Evolutionary conservation across 2,797 vertebrate genomes (phyloP).

Genomic region (Staurois parvus): DNA sequence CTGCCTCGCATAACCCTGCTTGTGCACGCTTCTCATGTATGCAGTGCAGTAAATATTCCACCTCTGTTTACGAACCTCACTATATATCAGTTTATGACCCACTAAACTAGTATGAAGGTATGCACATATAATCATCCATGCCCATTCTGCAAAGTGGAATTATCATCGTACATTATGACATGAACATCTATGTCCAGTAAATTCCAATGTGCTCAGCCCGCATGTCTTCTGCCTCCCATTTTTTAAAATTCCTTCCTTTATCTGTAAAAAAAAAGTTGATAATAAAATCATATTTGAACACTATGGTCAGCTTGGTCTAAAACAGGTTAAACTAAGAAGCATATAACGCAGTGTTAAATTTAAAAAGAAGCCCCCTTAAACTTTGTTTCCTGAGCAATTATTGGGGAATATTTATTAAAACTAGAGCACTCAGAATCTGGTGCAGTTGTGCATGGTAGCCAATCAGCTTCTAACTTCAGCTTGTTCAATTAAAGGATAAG

Average conservation of each 20-base stretch:
- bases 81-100: conserved; percentile 10
- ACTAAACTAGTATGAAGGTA: neutral
- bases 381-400: too few relatives aligned
- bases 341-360: too few relatives aligned
- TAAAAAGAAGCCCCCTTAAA: too few relatives aligned
- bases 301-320: too few relatives aligned
- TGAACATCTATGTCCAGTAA: neutral
- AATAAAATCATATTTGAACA: too few relatives aligned
- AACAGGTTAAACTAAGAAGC: too few relatives aligned
- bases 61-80: conserved; percentile 1
- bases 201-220: neutral
- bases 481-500: too few relatives aligned
- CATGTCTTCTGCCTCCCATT: neutral
- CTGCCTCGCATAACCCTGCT: neutral
- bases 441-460: too few relatives aligned
- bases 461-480: too few relatives aligned
- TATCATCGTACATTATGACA: neutral
- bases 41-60: neutral
- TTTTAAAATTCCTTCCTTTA: neutral
- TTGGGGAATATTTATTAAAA: too few relatives aligned
- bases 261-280: too few relatives aligned
- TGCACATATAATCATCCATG: neutral
- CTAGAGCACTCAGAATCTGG: too few relatives aligned
- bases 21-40: conserved; percentile 21
- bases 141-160: neutral